Percentiles rank a stretch among this genome's conserved stretches.
These are phyloP conservation scores for Proales similis DNA, from an alignment of 1,140 invertebrate genomes.

Conservation along the genomic window DNA sequence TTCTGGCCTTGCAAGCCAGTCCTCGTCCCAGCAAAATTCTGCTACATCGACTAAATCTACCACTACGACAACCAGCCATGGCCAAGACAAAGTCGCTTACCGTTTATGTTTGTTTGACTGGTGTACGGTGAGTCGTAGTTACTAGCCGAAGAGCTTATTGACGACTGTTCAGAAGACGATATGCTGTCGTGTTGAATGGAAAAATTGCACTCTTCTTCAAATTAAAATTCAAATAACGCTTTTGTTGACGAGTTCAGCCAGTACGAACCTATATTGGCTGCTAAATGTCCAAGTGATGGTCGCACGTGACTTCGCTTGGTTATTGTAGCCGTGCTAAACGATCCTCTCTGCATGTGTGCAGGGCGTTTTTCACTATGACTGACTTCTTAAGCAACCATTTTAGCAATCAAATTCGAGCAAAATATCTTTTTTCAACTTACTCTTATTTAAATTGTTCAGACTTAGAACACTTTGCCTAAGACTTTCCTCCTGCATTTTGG, in stretches of 20 bases:
- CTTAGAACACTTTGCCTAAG: conserved; percentile 19
- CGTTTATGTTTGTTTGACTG: conserved; percentile 10
- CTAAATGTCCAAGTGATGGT: too few species aligned
- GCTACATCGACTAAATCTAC: too few species aligned
- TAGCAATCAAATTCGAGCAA: too few species aligned
- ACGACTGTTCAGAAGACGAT: conserved; percentile 30
- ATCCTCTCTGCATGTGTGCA: background rate
- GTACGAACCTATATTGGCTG: too few species aligned
- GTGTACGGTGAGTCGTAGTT: conserved; percentile 30
- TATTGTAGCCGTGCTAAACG: conserved; percentile 13
- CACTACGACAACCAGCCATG: too few species aligned
- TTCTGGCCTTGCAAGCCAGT: too few species aligned
- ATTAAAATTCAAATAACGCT: too few species aligned
- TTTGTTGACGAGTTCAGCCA: too few species aligned
- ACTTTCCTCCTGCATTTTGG: conserved; percentile 35
- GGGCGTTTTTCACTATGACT: background rate
- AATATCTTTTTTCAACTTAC: too few species aligned
- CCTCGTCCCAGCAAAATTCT: too few species aligned
- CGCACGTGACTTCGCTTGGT: conserved; percentile 14
- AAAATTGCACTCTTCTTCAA: background rate
- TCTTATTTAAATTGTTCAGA: conserved; percentile 25
- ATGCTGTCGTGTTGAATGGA: conserved; percentile 7
- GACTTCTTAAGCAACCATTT: too few species aligned
- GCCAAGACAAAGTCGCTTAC: too few species aligned
- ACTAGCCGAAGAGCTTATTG: conserved; percentile 18